Evolutionary conservation across 2,888 invertebrate genomes (phyloP), one percentile per base, ranked within the genome.

Genomic region (Nephrocerus scutellatus): DNA sequence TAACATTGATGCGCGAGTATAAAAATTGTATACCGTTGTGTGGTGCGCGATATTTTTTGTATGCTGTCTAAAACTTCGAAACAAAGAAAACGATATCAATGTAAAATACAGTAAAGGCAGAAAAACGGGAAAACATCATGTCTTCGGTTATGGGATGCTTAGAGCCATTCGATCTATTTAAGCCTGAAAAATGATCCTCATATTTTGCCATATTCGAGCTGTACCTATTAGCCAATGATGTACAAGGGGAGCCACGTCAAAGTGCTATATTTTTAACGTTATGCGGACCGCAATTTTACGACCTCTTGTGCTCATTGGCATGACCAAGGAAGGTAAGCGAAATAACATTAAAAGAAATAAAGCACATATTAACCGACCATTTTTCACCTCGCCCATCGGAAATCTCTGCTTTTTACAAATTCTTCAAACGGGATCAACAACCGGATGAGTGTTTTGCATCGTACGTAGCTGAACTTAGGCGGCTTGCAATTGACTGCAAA

Each of bases 301-400:
- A 46, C 16, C 40, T 49, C n/a, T 31, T 49, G 44, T 37, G 43
- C 31, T 41, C 43, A 45, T 45, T 49, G 40, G 41, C 38, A 28
- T 47, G 39, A 7, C 46, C 41, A 3, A 43, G 30, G 19, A 34
- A 32, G 43, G 47, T 41, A 15, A 41, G 43, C 37, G 39, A 22
- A 15, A 36, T 46, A n/a, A 36, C 20, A 21, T 26, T 47, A 5
- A 9, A 15, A n/a, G 42, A 44, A 32, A 44, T 45, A 16, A 33
- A 43, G 8, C 18, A 39, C 5, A 14, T 41, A 14, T 15, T 46
- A 25, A 43, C 44, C 20, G 39, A 39, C 16, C 39, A 45, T 35
- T 43, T 40, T 28, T 40, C 36, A 34, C 39, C 40, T 14, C 43
- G 34, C 9, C 46, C 46, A 3, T 47, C 44, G 25, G 41, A 47